Percentiles rank a stretch among this genome's conserved stretches.
Conservation (phyloP, 2,888 invertebrate species). For the Blastobasis adustella region DNA sequence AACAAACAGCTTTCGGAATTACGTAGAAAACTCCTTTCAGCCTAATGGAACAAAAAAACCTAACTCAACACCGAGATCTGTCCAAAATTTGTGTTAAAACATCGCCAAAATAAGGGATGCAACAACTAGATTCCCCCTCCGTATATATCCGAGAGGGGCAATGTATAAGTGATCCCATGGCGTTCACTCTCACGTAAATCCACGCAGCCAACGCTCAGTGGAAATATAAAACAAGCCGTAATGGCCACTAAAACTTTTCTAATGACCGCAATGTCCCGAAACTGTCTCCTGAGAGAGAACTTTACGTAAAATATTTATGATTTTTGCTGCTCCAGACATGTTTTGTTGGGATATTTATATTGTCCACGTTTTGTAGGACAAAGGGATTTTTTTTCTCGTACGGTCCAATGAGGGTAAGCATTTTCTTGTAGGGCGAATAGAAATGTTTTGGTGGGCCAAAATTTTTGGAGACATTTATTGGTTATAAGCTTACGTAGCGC, state of each 20-base stretch:
- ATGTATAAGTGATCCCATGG: conserved; percentile 17
- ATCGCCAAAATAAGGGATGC: neutral
- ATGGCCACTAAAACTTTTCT: conserved; percentile 64
- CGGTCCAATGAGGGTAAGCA: neutral
- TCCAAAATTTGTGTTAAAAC: no score
- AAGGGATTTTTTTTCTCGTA: conserved; percentile 1
- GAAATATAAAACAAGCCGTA: conserved; percentile 55
- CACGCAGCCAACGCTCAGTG: conserved; percentile 25
- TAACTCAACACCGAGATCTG: no score
- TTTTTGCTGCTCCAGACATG: conserved; percentile 29
- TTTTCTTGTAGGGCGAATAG: neutral
- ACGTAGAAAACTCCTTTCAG: no score
- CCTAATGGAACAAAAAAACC: no score
- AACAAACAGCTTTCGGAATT: no score
- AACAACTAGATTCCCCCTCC: no score
- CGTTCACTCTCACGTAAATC: conserved; percentile 34
- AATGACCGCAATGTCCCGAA: conserved; percentile 56
- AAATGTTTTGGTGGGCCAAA: neutral
- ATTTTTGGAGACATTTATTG: no score
- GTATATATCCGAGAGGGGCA: no score
- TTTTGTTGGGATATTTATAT: conserved; percentile 31
- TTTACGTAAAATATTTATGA: conserved; percentile 55
- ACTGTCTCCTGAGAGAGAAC: conserved; percentile 52
- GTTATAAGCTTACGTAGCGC: no score
- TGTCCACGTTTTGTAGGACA: conserved; percentile 15